A percentile compares a stretch with the other conserved stretches of the same genome.
Evolutionary conservation across 2,888 invertebrate species (phyloP).

Genomic region (Bhutanitis thaidina): DNA sequence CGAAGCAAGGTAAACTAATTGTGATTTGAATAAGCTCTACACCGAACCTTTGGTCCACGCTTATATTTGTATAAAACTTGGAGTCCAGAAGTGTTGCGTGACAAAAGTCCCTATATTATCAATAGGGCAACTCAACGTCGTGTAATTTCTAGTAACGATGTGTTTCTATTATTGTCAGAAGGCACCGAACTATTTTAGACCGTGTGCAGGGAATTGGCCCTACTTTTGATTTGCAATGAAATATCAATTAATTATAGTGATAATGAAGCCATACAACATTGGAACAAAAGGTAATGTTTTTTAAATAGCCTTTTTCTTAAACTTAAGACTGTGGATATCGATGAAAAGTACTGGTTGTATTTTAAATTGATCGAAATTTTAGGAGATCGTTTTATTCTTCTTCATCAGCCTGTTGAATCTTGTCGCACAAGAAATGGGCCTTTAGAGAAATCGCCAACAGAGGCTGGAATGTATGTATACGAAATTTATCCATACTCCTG

Average conservation of each 20-base stretch:
- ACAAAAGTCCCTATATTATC: slow-evolving; percentile 57
- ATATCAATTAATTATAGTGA: slow-evolving; percentile 12
- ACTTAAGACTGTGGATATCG: too few species aligned
- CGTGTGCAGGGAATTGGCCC: slow-evolving; percentile 10
- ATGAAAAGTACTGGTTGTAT: too few species aligned
- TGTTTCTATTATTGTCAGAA: slow-evolving; percentile 70
- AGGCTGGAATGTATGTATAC: too few species aligned
- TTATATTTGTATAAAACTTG: not conserved
- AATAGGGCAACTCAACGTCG: slow-evolving; percentile 60
- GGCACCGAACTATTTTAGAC: slow-evolving; percentile 35
- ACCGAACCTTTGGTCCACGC: too few species aligned
- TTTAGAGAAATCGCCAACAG: too few species aligned
- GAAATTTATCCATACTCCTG: too few species aligned
- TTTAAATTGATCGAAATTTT: too few species aligned
- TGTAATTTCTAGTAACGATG: slow-evolving; percentile 73
- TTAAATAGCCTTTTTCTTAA: not conserved
- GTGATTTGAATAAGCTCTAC: not conserved
- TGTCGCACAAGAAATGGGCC: too few species aligned
- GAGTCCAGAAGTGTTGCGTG: slow-evolving; percentile 53
- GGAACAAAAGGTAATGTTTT: not conserved
- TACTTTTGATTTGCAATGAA: slow-evolving; percentile 12
- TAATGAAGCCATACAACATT: slow-evolving; percentile 3
- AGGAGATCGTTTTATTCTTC: too few species aligned
- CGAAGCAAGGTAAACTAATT: too few species aligned
- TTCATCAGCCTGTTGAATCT: too few species aligned